Evolutionary conservation across 2,888 invertebrate genomes (phyloP).

Genomic region (Meteorus cinctellus): DNA sequence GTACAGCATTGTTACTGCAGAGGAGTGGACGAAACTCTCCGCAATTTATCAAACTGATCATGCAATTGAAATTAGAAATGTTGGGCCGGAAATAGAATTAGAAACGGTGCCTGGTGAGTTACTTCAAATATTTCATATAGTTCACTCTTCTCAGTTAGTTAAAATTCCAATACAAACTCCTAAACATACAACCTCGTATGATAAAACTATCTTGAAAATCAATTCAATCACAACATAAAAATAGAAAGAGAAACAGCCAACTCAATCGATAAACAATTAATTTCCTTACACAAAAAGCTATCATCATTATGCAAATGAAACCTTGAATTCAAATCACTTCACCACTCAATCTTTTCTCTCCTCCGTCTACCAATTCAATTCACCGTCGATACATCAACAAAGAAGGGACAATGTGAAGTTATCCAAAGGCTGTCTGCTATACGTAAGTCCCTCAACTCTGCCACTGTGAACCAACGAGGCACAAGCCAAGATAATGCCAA

Average conservation of each 20-base stretch:
- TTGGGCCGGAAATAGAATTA: slow-evolving; percentile 47
- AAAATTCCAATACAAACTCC: neutral
- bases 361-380: neutral
- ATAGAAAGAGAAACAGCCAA: neutral
- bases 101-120: slow-evolving; percentile 61
- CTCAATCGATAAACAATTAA: too few species aligned
- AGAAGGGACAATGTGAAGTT: neutral
- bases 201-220: too few species aligned
- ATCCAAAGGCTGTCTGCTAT: neutral
- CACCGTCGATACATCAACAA: slow-evolving; percentile 2
- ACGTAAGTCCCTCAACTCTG: slow-evolving; percentile 20
- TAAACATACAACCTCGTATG: neutral
- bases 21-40: slow-evolving; percentile 66
- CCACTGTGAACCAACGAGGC: slow-evolving; percentile 12
- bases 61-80: slow-evolving; percentile 59
- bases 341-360: neutral
- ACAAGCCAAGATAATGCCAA: slow-evolving; percentile 66
- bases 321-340: slow-evolving; percentile 21
- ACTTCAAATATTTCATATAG: neutral
- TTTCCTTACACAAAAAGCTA: neutral
- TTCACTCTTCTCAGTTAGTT: neutral
- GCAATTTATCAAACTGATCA: slow-evolving; percentile 65
- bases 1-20: slow-evolving; percentile 62
- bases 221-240: neutral
- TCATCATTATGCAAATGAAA: neutral